phyloP scores from a whole-genome alignment of 2,797 vertebrate genomes.

The Gobionotothen gibberifrons region DNA sequence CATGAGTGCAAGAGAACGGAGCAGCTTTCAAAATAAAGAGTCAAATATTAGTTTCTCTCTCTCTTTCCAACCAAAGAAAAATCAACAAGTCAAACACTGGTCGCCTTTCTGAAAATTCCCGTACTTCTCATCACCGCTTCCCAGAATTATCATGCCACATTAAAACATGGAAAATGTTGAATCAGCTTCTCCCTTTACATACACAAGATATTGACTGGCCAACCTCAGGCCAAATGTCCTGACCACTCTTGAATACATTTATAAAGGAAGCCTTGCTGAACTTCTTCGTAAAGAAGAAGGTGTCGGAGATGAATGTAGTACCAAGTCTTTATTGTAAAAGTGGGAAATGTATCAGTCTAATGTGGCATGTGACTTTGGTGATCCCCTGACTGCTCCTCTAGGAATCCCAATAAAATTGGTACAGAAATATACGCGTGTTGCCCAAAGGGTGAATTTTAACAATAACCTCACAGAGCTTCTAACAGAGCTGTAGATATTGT shows the following conservation, averaged over 20 bases:
- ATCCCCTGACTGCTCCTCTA: background rate
- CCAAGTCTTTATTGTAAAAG: background rate
- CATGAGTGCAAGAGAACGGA: slow-evolving; percentile 67
- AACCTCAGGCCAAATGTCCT: slow-evolving; percentile 56
- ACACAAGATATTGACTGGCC: slow-evolving; percentile 68
- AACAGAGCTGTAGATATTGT: too few species aligned
- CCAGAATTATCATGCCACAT: slow-evolving; percentile 81
- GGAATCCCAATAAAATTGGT: background rate
- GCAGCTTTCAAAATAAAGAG: slow-evolving; percentile 78
- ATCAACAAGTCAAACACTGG: slow-evolving; percentile 80
- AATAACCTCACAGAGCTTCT: background rate
- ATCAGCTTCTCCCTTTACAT: slow-evolving; percentile 77
- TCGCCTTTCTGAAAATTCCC: slow-evolving; percentile 75
- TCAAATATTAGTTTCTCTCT: slow-evolving; percentile 72
- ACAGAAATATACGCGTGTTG: background rate
- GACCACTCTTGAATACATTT: slow-evolving; percentile 61
- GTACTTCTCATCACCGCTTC: slow-evolving; percentile 74
- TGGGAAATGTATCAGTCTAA: slow-evolving; percentile 12
- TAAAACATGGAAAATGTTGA: slow-evolving; percentile 82
- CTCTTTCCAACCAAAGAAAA: slow-evolving; percentile 78
- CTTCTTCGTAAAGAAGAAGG: slow-evolving; percentile 49
- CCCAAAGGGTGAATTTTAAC: background rate
- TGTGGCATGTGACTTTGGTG: background rate
- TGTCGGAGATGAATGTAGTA: slow-evolving; percentile 23
- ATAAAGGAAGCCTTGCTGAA: slow-evolving; percentile 38